Percentiles rank a stretch among this genome's conserved stretches.
Conservation (phyloP, 2,888 invertebrate species). For the Belgica antarctica region DNA sequence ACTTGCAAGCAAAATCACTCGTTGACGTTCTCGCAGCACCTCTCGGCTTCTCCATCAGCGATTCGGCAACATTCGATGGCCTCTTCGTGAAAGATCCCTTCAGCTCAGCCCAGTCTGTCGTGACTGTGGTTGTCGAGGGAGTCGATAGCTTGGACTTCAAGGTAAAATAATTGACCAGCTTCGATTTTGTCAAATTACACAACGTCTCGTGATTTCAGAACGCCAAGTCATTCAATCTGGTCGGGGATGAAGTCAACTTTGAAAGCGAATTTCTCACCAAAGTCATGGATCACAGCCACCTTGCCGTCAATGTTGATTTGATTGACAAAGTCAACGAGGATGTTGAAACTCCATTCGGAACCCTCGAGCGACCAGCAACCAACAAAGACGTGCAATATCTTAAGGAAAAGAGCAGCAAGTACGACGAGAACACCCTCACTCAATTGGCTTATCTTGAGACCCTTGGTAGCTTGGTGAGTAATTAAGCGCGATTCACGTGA, state of each 20-base stretch:
- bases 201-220: slow-evolving; percentile 51
- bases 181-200: background rate
- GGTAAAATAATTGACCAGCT: background rate
- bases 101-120: slow-evolving; percentile 67
- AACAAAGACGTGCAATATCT: slow-evolving; percentile 46
- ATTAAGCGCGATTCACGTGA: background rate
- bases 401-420: slow-evolving; percentile 50
- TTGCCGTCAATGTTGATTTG: slow-evolving; percentile 64
- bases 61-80: slow-evolving; percentile 69
- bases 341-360: slow-evolving; percentile 47
- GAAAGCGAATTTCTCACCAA: slow-evolving; percentile 61
- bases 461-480: slow-evolving; percentile 17
- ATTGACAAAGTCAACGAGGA: slow-evolving; percentile 48
- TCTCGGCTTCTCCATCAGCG: slow-evolving; percentile 70
- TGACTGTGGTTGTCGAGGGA: slow-evolving; percentile 70
- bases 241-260: slow-evolving; percentile 66
- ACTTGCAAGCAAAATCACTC: slow-evolving; percentile 61
- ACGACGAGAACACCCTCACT: slow-evolving; percentile 51
- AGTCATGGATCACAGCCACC: slow-evolving; percentile 61
- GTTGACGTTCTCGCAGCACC: slow-evolving; percentile 71
- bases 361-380: slow-evolving; percentile 48
- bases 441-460: slow-evolving; percentile 47
- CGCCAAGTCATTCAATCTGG: slow-evolving; percentile 61
- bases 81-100: slow-evolving; percentile 69
- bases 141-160: slow-evolving; percentile 54